Evolutionary conservation across 2,888 invertebrate genomes (phyloP).

Genomic region (Isoperla grammatica): DNA sequence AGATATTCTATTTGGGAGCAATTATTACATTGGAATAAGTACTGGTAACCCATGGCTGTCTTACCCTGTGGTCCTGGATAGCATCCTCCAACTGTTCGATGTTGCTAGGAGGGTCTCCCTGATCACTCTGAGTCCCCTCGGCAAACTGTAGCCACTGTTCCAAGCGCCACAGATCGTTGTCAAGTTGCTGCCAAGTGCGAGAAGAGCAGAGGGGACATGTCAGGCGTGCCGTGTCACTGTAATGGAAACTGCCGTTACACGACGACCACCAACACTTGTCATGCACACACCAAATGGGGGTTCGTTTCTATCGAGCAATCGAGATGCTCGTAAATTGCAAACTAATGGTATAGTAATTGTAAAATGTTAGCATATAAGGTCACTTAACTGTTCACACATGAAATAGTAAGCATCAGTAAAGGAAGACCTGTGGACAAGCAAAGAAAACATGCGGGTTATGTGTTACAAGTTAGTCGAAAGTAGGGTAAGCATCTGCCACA

Average conservation of each 20-base stretch:
- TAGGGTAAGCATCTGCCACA: too few relatives aligned
- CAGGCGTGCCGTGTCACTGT: conserved; percentile 67
- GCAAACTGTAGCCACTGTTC: conserved; percentile 88
- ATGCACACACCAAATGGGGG: conserved; percentile 12
- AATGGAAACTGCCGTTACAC: too few relatives aligned
- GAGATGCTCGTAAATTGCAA: too few relatives aligned
- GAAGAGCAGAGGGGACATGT: conserved; percentile 84
- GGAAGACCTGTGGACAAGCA: conserved; percentile 48
- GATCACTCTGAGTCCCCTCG: conserved; percentile 69
- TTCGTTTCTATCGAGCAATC: too few relatives aligned
- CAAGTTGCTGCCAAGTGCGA: conserved; percentile 83
- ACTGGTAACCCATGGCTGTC: too few relatives aligned
- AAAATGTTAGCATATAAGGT: conserved; percentile 33
- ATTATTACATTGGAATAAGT: too few relatives aligned
- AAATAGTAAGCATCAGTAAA: conserved; percentile 52
- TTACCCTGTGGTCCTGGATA: conserved; percentile 65
- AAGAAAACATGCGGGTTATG: conserved; percentile 34
- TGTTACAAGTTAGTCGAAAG: too few relatives aligned
- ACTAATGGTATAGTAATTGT: too few relatives aligned
- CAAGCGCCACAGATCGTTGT: conserved; percentile 84
- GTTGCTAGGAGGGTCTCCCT: conserved; percentile 59
- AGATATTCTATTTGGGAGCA: too few relatives aligned
- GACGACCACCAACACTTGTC: conserved; percentile 4
- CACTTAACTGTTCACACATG: conserved; percentile 54
- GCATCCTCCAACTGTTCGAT: conserved; percentile 80